These are phyloP conservation scores for Meloidogyne chitwoodi DNA, from an alignment of 1,140 invertebrate genomes.

Conservation along the genomic window DNA sequence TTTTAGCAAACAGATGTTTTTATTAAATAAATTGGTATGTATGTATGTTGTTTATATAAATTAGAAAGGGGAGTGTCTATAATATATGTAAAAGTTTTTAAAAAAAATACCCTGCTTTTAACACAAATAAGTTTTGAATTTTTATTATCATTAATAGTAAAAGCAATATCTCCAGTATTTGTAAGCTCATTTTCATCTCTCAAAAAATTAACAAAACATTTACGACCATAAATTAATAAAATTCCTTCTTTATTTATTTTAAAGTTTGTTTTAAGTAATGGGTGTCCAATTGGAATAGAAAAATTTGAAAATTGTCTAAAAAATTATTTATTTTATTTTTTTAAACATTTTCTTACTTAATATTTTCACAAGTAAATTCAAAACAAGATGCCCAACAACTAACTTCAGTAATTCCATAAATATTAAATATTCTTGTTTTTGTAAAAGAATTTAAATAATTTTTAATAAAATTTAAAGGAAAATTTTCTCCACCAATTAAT, in stretches of 20 bases:
- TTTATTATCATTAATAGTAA: not conserved
- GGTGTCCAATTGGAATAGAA: not conserved
- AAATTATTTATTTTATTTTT: not conserved
- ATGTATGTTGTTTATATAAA: too few species aligned
- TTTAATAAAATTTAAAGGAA: constrained; percentile 19
- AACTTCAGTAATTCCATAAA: constrained; percentile 23
- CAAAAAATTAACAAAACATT: constrained; percentile 4
- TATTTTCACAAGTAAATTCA: not conserved
- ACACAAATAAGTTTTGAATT: not conserved
- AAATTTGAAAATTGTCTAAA: constrained; percentile 8
- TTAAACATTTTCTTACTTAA: not conserved
- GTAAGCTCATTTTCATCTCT: not conserved
- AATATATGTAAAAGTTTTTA: not conserved
- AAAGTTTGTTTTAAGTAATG: not conserved
- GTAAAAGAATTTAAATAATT: not conserved
- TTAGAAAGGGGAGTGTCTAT: not conserved
- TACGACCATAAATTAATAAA: not conserved
- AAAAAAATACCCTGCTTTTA: not conserved
- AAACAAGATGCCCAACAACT: constrained; percentile 19
- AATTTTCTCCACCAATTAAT: constrained; percentile 20
- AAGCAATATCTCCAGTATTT: constrained; percentile 10
- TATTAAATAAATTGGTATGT: too few species aligned
- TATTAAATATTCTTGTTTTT: constrained; percentile 7
- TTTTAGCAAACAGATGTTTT: too few species aligned
- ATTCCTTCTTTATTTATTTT: not conserved